phyloP scores from a whole-genome alignment of 2,888 invertebrate genomes.

The Lypha dubia region DNA sequence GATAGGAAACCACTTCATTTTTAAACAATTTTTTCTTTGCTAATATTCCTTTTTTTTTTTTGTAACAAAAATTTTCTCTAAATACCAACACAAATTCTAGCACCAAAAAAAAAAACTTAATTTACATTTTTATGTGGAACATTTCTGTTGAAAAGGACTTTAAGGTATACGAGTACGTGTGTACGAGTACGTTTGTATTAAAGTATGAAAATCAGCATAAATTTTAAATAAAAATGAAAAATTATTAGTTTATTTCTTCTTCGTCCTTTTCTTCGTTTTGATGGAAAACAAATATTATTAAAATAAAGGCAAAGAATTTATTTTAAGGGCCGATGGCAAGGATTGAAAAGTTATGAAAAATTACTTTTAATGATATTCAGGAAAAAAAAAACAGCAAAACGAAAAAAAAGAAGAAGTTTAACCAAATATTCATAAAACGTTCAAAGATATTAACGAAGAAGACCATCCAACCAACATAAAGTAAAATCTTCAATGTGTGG shows the following conservation, averaged over 20 bases:
- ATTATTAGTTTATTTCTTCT: constrained; percentile 32
- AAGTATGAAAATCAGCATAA: constrained; percentile 62
- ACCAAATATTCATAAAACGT: neutral
- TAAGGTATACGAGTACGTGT: constrained; percentile 58
- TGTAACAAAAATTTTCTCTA: constrained; percentile 9
- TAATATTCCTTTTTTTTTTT: constrained; percentile 25
- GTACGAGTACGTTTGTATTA: too few relatives aligned
- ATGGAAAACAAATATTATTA: constrained; percentile 47
- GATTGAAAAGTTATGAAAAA: constrained; percentile 46
- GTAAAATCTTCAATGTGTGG: too few relatives aligned
- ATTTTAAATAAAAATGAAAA: constrained; percentile 51
- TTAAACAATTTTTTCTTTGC: neutral
- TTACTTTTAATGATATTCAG: constrained; percentile 29
- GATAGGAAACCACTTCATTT: constrained; percentile 58
- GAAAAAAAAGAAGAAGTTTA: neutral
- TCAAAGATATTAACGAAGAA: too few relatives aligned
- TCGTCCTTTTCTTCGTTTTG: too few relatives aligned
- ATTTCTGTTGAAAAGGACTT: constrained; percentile 52
- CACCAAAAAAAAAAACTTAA: constrained; percentile 40
- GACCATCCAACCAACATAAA: too few relatives aligned
- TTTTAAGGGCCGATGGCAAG: constrained; percentile 33
- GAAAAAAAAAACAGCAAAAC: too few relatives aligned
- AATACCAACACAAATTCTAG: constrained; percentile 17
- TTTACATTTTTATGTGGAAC: constrained; percentile 62
- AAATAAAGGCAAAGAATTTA: neutral